Evolutionary conservation across 2,113 vertebrate genomes (phyloP), one percentile per base, ranked within the genome.

Genomic region (Ptyas mucosa): DNA sequence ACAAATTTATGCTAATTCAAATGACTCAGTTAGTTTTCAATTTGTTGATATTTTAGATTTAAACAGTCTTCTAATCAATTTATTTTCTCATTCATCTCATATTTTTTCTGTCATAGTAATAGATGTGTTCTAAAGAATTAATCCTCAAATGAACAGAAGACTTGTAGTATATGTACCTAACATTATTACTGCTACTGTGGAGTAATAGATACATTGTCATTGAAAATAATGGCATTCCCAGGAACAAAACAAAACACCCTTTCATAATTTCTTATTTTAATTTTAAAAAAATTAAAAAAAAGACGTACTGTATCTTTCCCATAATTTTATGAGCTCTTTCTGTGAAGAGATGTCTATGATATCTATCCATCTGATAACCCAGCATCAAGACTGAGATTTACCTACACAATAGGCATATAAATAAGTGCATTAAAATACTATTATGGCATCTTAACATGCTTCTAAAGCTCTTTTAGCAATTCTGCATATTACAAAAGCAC

Each of bases 391-490:
- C 87, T 43, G 53, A 93, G 89, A 87, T 34, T 23, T 89, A 94
- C 64, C 81, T 39, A 89, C 49, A 89, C 14, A 89, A 43, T 87
- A 89, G 26, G 51, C 90, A 88, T 49, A 57, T 90, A 92, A 61
- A 58, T 75, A 93, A 93, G 92, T 85, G 88, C 24, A 4, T 89
- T 93, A 94, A 92, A 95, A 91, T 24, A 10, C 3, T 2, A 49
- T 87, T 95, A 92, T 12, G 24, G 54, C 91, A 7, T 52, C 91
- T 90, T 43, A 91, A 8, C 53, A 46, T 24, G n/a, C 39, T 54
- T 81, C 29, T 75, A 57, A 10, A 7, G 18, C 86, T 20, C 0
- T 85, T 10, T 90, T 69, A 92, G 61, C 21, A 93, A 29, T 6
- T 95, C 89, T 91, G 49, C 11, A 89, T 88, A 91, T 90, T 89